Evolutionary conservation across 2,888 invertebrate species (phyloP).

Genomic region (Ypsolopha sequella): DNA sequence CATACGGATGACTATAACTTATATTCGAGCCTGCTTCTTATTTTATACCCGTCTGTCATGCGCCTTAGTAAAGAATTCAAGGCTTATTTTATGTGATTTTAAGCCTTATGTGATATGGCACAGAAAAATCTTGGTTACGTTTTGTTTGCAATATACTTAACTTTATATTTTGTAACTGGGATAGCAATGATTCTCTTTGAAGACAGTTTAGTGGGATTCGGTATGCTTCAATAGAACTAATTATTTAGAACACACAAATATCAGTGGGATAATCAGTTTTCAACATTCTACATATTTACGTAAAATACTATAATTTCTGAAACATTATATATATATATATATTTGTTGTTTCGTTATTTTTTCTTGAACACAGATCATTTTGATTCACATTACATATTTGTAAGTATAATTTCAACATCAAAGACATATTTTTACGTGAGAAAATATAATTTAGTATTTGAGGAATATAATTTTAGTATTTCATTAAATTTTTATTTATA

Average conservation of each 20-base stretch:
- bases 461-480: neutral
- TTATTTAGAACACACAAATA: no score
- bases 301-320: no score
- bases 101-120: conserved; percentile 29
- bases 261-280: no score
- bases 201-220: no score
- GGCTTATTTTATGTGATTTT: neutral
- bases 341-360: conserved; percentile 3
- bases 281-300: no score
- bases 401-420: conserved; percentile 1
- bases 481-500: neutral
- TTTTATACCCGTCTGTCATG: neutral
- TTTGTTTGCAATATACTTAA: neutral
- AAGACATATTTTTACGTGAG: conserved; percentile 18
- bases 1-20: neutral
- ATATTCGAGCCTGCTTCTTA: neutral
- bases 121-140: conserved; percentile 19
- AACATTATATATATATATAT: no score
- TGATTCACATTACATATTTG: conserved; percentile 36
- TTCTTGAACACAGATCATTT: conserved; percentile 54
- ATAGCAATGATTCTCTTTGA: no score
- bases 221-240: no score
- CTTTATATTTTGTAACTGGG: neutral
- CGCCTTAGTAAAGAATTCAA: neutral
- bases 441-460: conserved; percentile 16